Base-by-base conservation (phyloP, 2,888 invertebrate species). In the Argyresthia albistria region DNA sequence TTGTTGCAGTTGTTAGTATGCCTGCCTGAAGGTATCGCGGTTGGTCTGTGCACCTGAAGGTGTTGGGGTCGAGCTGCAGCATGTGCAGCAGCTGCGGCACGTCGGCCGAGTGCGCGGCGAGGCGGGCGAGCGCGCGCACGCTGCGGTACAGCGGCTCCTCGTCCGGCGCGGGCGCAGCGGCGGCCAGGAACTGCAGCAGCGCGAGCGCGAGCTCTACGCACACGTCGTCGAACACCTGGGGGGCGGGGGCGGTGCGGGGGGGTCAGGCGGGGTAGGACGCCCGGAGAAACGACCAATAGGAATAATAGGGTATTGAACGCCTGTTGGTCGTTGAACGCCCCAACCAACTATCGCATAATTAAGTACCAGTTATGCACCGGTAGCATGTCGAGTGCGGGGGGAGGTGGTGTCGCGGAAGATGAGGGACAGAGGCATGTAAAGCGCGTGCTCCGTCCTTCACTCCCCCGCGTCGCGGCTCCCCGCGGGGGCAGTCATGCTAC, bases 151-250 rank as follows among this genome's bases (percentile, higher is more conserved):
- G 89, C 62, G 93, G 91, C 70, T 95, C 95, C 83, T 97, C 97
- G 37, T 81, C 80, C 35, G 95, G 95, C 69, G 91, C 93, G 53
- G 90, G 81, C 35, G 95, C 95, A 69, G 91, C 93, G 53, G 90
- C 90, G 69, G 93, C 93, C 88, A 97, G 93, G 83, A 93, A 96
- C 88, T 97, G 97, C 59, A 97, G 90, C 66, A 96, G 88, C 51
- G 97, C 97, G 95, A 97, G 95, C 47, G 95, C 92, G 70, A 97
- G 82, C 82, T 97, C 97, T 54, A 96, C 95, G 55, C 96, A 96
- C 53, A 97, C 93, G 78, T 97, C 97, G 78, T 97, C 97, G 80
- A 97, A 97, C 54, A 97, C 96, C 97, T 97, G 77, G 4, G 9
- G 39, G 39, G 39, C 10, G 4, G 9, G 39, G 39, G 39, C 10